phyloP scores from a whole-genome alignment of 2,113 vertebrate genomes.

The Nothocercus nigrocapillus region DNA sequence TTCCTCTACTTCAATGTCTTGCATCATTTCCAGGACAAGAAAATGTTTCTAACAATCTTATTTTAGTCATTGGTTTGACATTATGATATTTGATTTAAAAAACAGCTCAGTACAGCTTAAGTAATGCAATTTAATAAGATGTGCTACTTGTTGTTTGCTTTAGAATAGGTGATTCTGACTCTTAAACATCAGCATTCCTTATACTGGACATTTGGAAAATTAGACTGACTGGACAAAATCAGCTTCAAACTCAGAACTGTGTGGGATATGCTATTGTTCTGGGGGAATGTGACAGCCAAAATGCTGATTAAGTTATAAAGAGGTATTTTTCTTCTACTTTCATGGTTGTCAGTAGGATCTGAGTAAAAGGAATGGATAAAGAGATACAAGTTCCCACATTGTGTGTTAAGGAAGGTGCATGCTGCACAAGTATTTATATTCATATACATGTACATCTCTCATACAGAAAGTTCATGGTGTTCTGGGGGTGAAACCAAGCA shows the following conservation, averaged over 20 bases:
- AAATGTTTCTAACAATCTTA: slow-evolving; percentile 14
- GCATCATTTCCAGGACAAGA: not conserved
- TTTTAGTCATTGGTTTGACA: slow-evolving; percentile 1
- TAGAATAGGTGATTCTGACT: not conserved
- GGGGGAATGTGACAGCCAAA: not conserved
- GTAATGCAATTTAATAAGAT: not conserved
- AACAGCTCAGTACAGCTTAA: not conserved
- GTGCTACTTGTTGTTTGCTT: not conserved
- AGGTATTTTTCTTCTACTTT: not conserved
- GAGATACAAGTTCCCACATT: not conserved
- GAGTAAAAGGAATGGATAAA: not conserved
- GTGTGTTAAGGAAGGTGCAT: not conserved
- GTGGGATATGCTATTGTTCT: not conserved
- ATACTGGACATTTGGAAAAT: not conserved
- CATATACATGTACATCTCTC: not conserved
- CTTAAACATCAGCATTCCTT: not conserved
- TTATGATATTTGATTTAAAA: not conserved
- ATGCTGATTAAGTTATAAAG: not conserved
- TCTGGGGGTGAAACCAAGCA: slow-evolving; percentile 50
- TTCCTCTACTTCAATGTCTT: not conserved
- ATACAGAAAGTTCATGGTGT: slow-evolving; percentile 20
- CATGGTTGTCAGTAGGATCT: not conserved
- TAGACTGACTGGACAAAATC: not conserved
- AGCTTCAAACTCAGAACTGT: not conserved
- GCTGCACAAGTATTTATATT: not conserved